Evolutionary conservation across 2,797 vertebrate species (phyloP), one percentile per base, ranked within the genome.

Genomic region (Podarcis siculus): DNA sequence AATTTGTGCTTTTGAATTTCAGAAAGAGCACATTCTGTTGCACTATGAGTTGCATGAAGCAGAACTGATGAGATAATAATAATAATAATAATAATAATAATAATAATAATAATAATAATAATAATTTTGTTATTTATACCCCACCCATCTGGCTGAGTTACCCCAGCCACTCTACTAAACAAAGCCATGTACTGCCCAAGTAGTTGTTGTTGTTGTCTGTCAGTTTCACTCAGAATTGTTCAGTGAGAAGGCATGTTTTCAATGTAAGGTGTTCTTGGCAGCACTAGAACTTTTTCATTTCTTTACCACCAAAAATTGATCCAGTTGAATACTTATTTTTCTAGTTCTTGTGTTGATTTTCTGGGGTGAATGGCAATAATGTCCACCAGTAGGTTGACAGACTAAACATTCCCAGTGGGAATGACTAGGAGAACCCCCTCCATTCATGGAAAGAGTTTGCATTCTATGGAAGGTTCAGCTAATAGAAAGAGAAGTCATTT

Each of bases 1-100:
- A 58, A 5, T 45, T 89, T 87, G 89, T 75, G 6, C 55, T 79
- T 79, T 55, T 5, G 76, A 66, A 87, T 87, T 88, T 87, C 75
- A 86, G 79, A 61, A 55, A 80, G 10, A 49, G 49, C 64, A 49
- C 42, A 17, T 89, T 87, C 10, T 64, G 49, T 35, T 71, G 27
- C 83, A 71, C 35, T 64, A 7, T 55, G 49, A 55, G 49, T 55
- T 3, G 3, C 49, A 12, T 55, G 49, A 55, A 55, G 49, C 49
- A 55, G 49, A 55, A 55, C 49, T 15, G 49, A 55, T 55, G 49
- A 49, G 0, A 45, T 45, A 45, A 45, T 45, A 45, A 45, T 45
- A 45, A 45, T 45, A 9, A 45, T 45, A 45, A 45, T 42, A 42
- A 42, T 42, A 42, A 42, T 42, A 42, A 42, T 42, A 42, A 42